Percentiles rank a stretch among this genome's conserved stretches.
Evolutionary conservation across 1,140 invertebrate species (phyloP).

Genomic region (Polypedilum vanderplanki): DNA sequence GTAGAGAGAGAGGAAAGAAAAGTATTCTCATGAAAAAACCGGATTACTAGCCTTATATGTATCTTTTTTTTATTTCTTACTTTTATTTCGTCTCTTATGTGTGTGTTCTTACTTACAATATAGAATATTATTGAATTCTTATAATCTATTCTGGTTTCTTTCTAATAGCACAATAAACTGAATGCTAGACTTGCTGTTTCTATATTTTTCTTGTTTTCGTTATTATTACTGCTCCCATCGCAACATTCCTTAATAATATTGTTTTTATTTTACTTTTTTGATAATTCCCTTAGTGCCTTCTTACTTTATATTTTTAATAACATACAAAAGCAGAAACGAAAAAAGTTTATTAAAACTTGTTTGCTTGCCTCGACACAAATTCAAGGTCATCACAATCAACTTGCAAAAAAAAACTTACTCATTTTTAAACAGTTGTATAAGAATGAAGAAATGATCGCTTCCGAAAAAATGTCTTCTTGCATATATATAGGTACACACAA

Average conservation of each 20-base stretch:
- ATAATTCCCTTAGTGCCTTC: too few relatives aligned
- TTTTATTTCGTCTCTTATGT: background rate
- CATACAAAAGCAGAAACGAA: background rate
- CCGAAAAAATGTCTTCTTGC: constrained; percentile 1
- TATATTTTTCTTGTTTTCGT: background rate
- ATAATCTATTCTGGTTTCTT: constrained; percentile 7
- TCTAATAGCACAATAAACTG: background rate
- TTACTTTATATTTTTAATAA: background rate
- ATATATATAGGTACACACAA: background rate
- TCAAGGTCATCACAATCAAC: constrained; percentile 7
- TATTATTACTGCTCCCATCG: background rate
- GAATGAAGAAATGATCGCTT: background rate
- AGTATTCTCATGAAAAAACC: constrained; percentile 8
- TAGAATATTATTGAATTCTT: constrained; percentile 20
- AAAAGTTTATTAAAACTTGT: background rate
- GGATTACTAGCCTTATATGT: constrained; percentile 8
- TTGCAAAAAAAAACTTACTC: background rate
- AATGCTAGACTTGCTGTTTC: constrained; percentile 3
- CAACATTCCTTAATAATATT: too few relatives aligned
- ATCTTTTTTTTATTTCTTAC: constrained; percentile 3
- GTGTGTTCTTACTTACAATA: background rate
- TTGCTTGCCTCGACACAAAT: background rate
- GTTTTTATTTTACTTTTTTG: too few relatives aligned
- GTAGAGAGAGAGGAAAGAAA: background rate
- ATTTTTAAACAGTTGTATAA: background rate